Conservation (phyloP, 2,888 invertebrate genomes). For the Anoncus sp. region DNA sequence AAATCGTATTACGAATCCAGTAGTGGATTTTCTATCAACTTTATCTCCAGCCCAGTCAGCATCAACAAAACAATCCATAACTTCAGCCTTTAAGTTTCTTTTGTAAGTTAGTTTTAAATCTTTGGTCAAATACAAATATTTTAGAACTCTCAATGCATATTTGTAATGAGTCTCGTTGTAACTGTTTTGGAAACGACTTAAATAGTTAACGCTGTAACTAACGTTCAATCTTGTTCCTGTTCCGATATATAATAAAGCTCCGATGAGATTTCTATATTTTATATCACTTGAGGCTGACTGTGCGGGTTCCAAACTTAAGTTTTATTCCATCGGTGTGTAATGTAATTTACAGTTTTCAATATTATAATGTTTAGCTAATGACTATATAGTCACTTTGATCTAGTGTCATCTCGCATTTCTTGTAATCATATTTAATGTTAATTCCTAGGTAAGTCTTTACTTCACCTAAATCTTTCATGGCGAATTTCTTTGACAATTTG, state of each 20-base stretch:
- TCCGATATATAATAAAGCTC: constrained; percentile 73
- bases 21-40: constrained; percentile 4
- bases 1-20: constrained; percentile 1
- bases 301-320: constrained; percentile 16
- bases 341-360: no score
- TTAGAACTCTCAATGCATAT: constrained; percentile 74
- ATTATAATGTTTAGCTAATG: no score
- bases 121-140: constrained; percentile 73
- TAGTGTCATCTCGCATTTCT: no score
- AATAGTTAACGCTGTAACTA: constrained; percentile 75
- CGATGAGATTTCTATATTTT: constrained; percentile 70
- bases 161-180: constrained; percentile 70
- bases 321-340: constrained; percentile 3
- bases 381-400: no score
- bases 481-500: constrained; percentile 61
- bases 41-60: constrained; percentile 13
- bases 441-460: constrained; percentile 68
- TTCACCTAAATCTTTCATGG: constrained; percentile 72
- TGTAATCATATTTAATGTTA: no score
- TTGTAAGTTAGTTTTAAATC: constrained; percentile 67
- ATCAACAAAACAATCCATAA: constrained; percentile 9
- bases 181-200: constrained; percentile 77
- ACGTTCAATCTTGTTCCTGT: constrained; percentile 76
- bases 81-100: not conserved
- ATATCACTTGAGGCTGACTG: constrained; percentile 52